Evolutionary conservation across 2,113 vertebrate species (phyloP).

Genomic region (Scopus umbretta): DNA sequence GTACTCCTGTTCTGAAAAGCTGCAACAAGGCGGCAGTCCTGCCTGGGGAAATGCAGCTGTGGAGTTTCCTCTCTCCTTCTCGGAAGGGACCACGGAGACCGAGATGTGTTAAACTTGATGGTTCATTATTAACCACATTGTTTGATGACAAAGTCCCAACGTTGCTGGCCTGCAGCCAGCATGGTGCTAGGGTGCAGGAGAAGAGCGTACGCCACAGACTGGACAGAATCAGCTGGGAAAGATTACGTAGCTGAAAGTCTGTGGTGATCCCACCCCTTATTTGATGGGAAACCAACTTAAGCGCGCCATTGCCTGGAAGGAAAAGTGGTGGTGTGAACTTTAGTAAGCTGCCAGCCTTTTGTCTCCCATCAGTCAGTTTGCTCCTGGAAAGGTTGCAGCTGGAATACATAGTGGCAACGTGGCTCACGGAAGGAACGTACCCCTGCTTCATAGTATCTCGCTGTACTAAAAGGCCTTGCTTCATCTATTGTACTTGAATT

Average conservation of each 20-base stretch:
- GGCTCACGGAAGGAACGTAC: background rate
- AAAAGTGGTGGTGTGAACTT: background rate
- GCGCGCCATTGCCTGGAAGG: background rate
- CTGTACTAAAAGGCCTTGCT: background rate
- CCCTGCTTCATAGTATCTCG: background rate
- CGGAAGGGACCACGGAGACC: background rate
- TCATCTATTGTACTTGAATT: background rate
- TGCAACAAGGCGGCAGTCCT: background rate
- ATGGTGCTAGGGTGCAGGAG: background rate
- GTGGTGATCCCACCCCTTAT: background rate
- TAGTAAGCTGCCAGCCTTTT: background rate
- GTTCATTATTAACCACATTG: background rate
- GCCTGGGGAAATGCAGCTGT: background rate
- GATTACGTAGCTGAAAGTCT: background rate
- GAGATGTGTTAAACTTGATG: background rate
- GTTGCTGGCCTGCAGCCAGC: background rate
- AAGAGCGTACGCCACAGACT: background rate
- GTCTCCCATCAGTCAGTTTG: background rate
- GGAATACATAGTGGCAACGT: background rate
- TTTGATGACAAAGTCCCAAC: rapidly evolving
- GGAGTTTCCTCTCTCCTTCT: background rate
- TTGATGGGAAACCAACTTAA: background rate
- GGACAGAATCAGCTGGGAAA: background rate
- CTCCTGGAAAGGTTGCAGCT: background rate
- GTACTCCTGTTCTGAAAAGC: background rate